phyloP scores from a whole-genome alignment of 2,113 vertebrate species.

The human (Homo sapiens) region DNA sequence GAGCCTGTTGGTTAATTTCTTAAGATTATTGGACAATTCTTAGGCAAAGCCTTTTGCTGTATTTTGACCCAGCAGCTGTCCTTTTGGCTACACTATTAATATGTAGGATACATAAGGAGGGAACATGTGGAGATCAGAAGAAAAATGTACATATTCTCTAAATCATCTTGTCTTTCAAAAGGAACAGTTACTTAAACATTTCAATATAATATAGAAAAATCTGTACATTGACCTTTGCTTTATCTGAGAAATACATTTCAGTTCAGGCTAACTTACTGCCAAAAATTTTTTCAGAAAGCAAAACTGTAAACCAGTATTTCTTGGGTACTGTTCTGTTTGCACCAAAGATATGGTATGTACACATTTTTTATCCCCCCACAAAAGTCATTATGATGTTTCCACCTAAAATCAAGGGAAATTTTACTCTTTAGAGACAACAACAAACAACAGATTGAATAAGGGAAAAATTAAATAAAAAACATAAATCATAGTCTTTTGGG shows the following conservation, averaged over 20 bases:
- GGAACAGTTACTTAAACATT: neutral
- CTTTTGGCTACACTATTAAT: neutral
- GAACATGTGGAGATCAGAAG: neutral
- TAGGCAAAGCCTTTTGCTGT: neutral
- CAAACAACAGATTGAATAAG: neutral
- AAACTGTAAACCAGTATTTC: constrained; percentile 48
- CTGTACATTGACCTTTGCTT: neutral
- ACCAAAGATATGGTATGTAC: neutral
- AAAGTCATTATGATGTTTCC: neutral
- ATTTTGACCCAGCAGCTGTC: neutral
- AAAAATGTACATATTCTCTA: neutral
- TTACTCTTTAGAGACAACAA: neutral
- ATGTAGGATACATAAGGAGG: neutral
- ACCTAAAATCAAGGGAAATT: neutral
- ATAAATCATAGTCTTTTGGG: neutral
- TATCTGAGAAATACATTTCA: constrained; percentile 45
- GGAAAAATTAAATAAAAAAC: neutral
- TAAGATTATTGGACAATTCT: neutral
- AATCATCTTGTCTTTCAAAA: neutral
- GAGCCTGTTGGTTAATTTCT: neutral
- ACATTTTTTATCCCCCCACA: neutral
- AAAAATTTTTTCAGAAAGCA: constrained; percentile 50
- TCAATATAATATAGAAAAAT: neutral
- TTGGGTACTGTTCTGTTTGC: constrained; percentile 34
- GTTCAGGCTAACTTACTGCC: neutral